Percentiles rank a stretch among this genome's conserved stretches.
These are phyloP conservation scores for Peromyscus maniculatus DNA, from an alignment of 2,113 vertebrate genomes.

Conservation along the genomic window DNA sequence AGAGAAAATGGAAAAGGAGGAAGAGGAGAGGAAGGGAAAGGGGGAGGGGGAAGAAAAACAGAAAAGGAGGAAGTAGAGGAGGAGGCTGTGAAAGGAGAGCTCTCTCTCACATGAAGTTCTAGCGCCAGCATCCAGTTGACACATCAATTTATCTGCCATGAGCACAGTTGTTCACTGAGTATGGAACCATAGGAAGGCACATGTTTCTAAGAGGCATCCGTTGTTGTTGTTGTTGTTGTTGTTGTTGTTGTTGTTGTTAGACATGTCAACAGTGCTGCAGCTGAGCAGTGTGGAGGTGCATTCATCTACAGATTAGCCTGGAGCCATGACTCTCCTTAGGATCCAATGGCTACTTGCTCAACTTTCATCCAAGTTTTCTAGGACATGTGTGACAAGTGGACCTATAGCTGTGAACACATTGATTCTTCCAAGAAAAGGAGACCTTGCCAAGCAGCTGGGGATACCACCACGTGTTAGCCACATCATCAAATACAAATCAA, in stretches of 20 bases:
- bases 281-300: too few relatives aligned
- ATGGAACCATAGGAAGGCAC: background rate
- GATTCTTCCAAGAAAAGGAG: background rate
- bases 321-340: background rate
- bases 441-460: background rate
- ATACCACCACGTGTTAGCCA: background rate
- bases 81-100: constrained; percentile 92
- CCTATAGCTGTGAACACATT: background rate
- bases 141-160: constrained; percentile 86
- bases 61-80: constrained; percentile 86
- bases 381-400: background rate
- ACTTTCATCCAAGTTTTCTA: background rate
- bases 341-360: background rate
- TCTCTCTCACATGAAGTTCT: constrained; percentile 82
- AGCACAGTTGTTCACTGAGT: background rate
- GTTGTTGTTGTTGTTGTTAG: background rate
- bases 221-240: background rate
- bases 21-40: background rate
- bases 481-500: constrained; percentile 21
- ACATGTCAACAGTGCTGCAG: background rate
- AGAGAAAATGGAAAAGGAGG: too few relatives aligned
- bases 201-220: background rate
- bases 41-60: background rate
- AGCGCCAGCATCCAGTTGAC: constrained; percentile 85
- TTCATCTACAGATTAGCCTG: background rate